These are phyloP conservation scores for Cossypha polioptera DNA, from an alignment of 2,797 vertebrate species.

Conservation along the genomic window DNA sequence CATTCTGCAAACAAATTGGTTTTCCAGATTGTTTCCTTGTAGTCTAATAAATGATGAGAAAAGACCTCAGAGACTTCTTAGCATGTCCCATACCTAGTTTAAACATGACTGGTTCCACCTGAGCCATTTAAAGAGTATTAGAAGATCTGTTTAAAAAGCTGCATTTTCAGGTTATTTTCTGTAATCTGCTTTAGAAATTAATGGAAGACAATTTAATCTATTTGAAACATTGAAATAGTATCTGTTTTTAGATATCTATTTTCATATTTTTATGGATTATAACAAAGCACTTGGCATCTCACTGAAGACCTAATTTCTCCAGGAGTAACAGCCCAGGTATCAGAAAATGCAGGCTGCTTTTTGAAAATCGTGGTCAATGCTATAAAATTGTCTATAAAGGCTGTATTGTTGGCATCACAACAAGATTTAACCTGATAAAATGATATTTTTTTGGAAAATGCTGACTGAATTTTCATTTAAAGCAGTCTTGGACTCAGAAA, in stretches of 20 bases:
- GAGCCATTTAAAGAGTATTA: neutral
- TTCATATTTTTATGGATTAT: neutral
- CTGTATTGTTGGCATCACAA: neutral
- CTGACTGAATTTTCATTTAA: neutral
- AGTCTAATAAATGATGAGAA: neutral
- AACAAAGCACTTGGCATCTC: neutral
- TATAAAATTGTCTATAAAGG: neutral
- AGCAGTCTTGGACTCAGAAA: neutral
- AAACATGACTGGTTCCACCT: neutral
- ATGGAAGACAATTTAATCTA: neutral
- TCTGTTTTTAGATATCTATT: neutral
- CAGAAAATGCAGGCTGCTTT: neutral
- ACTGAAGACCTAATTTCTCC: neutral
- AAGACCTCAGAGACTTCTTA: neutral
- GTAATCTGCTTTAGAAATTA: neutral
- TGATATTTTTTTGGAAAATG: neutral
- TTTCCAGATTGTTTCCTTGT: neutral
- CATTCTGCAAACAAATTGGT: neutral
- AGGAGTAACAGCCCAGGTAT: neutral
- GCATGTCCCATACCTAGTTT: neutral
- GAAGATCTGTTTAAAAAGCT: neutral
- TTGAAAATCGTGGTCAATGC: accelerated
- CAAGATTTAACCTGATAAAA: neutral
- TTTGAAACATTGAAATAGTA: neutral
- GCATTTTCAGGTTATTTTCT: neutral